These are phyloP conservation scores for Astropecten irregularis DNA, from an alignment of 53 echinoderm and acorn worm genomes.

Conservation along the genomic window DNA sequence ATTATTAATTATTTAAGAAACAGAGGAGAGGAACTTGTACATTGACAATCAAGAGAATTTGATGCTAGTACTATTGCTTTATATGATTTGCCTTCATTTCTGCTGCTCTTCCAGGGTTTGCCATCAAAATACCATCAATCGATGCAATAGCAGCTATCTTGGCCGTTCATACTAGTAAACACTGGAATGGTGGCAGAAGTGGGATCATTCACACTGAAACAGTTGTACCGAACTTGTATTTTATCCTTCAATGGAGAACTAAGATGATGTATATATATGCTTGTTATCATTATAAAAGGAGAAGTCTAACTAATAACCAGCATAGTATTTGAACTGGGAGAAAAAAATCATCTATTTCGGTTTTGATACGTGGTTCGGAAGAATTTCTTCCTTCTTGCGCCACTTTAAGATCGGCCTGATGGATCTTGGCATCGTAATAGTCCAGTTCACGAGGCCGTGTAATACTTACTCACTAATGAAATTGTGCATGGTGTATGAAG, in stretches of 20 bases:
- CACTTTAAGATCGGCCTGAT: no score
- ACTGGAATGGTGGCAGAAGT: neutral
- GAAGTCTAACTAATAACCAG: neutral
- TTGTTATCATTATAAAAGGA: neutral
- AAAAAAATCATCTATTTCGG: no score
- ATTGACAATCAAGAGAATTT: constrained; percentile 12
- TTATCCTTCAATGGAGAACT: neutral
- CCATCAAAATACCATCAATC: neutral
- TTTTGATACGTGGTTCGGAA: no score
- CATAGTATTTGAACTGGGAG: no score
- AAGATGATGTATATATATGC: neutral
- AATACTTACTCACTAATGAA: neutral
- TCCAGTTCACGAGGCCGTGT: no score
- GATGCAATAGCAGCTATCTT: neutral
- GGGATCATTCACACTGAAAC: neutral
- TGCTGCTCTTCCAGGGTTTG: neutral
- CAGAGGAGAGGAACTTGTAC: neutral
- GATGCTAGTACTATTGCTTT: neutral
- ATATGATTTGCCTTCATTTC: neutral
- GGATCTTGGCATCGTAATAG: no score
- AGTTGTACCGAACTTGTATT: neutral
- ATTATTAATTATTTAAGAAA: neutral
- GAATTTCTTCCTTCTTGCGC: no score
- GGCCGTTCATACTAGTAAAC: neutral
- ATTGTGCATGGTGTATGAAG: neutral